Evolutionary conservation across 2,113 vertebrate genomes (phyloP).

Genomic region (Syngnathoides biaculeatus): DNA sequence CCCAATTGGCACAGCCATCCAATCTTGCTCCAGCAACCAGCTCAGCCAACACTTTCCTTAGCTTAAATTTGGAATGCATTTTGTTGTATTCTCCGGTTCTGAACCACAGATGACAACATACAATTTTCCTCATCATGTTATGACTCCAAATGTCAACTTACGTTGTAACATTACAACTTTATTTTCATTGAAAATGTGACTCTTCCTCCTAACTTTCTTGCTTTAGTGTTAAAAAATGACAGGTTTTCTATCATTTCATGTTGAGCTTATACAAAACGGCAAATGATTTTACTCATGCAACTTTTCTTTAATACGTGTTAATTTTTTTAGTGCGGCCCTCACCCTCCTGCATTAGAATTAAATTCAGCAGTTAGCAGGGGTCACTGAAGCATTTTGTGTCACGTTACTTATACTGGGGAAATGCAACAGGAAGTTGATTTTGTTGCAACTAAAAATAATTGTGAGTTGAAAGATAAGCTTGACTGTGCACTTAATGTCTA

Average conservation of each 20-base stretch:
- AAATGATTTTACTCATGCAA: not conserved
- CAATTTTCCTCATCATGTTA: too few relatives aligned
- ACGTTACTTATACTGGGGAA: not conserved
- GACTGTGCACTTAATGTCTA: not conserved
- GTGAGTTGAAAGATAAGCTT: not conserved
- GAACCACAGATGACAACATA: too few relatives aligned
- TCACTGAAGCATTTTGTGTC: not conserved
- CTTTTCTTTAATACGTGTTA: not conserved
- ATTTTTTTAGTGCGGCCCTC: not conserved
- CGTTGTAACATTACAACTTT: not conserved
- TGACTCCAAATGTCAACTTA: too few relatives aligned
- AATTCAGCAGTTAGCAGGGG: not conserved
- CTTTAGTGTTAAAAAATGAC: not conserved
- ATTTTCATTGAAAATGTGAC: not conserved
- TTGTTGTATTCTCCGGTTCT: not conserved
- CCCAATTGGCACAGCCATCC: too few relatives aligned
- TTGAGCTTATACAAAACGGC: not conserved
- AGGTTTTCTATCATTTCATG: not conserved
- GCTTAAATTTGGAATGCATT: too few relatives aligned
- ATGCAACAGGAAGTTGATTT: not conserved
- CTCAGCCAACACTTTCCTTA: too few relatives aligned
- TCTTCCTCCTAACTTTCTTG: not conserved
- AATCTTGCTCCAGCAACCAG: too few relatives aligned
- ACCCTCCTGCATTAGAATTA: not conserved
- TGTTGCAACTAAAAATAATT: not conserved